These are phyloP conservation scores for Trichogramma dendrolimi DNA, from an alignment of 2,888 invertebrate genomes.

Conservation along the genomic window DNA sequence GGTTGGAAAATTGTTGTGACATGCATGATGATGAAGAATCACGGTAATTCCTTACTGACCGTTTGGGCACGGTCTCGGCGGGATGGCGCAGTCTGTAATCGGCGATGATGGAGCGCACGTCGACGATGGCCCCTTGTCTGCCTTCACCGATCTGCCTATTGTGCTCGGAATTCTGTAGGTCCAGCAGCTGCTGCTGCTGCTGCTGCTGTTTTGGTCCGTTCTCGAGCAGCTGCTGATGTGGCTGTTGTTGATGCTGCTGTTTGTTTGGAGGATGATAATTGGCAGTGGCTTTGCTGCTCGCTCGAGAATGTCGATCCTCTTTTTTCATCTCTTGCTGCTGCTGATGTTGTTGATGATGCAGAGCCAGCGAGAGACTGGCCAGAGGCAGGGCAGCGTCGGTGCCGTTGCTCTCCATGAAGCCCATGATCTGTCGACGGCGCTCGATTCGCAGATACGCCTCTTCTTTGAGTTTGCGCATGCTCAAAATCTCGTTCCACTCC, in stretches of 20 bases:
- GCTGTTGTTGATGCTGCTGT: slow-evolving; percentile 15
- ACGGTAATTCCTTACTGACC: slow-evolving; percentile 42
- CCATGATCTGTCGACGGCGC: slow-evolving; percentile 64
- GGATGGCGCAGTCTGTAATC: slow-evolving; percentile 76
- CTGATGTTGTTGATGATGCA: slow-evolving; percentile 11
- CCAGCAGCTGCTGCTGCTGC: slow-evolving; percentile 14
- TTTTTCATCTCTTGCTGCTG: slow-evolving; percentile 26
- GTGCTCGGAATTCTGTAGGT: slow-evolving; percentile 51
- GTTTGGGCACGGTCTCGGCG: slow-evolving; percentile 63
- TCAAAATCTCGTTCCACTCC: slow-evolving; percentile 81
- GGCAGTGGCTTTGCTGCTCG: slow-evolving; percentile 16
- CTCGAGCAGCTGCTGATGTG: slow-evolving; percentile 14
- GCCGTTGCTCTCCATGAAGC: slow-evolving; percentile 44
- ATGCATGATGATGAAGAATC: not conserved
- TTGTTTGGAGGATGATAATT: slow-evolving; percentile 18
- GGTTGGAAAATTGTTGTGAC: no score
- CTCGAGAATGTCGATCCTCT: slow-evolving; percentile 37
- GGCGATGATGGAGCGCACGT: slow-evolving; percentile 77
- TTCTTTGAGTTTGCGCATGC: slow-evolving; percentile 79
- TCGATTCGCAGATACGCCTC: slow-evolving; percentile 71
- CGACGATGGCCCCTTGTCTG: slow-evolving; percentile 72
- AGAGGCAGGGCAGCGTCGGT: slow-evolving; percentile 38
- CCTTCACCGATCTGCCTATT: slow-evolving; percentile 62
- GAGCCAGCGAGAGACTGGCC: slow-evolving; percentile 39
- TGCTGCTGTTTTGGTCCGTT: slow-evolving; percentile 43